Evolutionary conservation across 2,888 invertebrate species (phyloP).

Genomic region (Cordilura impudica): DNA sequence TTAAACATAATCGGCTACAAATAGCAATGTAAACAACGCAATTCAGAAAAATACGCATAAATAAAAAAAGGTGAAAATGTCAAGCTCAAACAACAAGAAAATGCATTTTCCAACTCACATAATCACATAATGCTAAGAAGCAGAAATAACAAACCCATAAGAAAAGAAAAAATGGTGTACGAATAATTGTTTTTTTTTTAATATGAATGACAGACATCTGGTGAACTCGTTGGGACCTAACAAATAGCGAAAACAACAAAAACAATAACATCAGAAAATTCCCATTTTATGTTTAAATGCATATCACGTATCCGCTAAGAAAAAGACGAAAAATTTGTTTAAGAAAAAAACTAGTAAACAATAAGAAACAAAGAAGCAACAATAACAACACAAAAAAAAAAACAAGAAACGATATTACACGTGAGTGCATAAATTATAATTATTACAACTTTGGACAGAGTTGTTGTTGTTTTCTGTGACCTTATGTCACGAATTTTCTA

Average conservation of each 20-base stretch:
- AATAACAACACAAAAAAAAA: background rate
- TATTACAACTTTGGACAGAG: slow-evolving; percentile 52
- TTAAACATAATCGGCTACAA: background rate
- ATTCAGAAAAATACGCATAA: slow-evolving; percentile 50
- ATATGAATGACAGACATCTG: slow-evolving; percentile 28
- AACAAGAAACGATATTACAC: slow-evolving; percentile 50
- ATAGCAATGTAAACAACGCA: background rate
- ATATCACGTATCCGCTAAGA: slow-evolving; percentile 13
- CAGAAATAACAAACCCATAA: slow-evolving; percentile 16
- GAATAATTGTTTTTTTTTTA: background rate
- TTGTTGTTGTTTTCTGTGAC: slow-evolving; percentile 43
- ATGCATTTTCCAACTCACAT: slow-evolving; percentile 7
- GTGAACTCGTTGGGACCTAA: slow-evolving; percentile 27
- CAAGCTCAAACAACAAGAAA: slow-evolving; percentile 22
- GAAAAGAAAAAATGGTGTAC: background rate
- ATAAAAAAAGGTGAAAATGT: slow-evolving; percentile 60
- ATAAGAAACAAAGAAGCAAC: background rate
- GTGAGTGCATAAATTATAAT: slow-evolving; percentile 64
- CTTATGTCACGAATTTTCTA: slow-evolving; percentile 63
- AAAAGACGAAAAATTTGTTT: slow-evolving; percentile 26
- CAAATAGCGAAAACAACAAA: background rate
- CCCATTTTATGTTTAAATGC: slow-evolving; percentile 2
- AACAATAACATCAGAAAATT: background rate
- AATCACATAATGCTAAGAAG: slow-evolving; percentile 11
- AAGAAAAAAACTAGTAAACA: slow-evolving; percentile 15